phyloP scores from a whole-genome alignment of 2,113 vertebrate genomes.

The Pristiophorus japonicus region DNA sequence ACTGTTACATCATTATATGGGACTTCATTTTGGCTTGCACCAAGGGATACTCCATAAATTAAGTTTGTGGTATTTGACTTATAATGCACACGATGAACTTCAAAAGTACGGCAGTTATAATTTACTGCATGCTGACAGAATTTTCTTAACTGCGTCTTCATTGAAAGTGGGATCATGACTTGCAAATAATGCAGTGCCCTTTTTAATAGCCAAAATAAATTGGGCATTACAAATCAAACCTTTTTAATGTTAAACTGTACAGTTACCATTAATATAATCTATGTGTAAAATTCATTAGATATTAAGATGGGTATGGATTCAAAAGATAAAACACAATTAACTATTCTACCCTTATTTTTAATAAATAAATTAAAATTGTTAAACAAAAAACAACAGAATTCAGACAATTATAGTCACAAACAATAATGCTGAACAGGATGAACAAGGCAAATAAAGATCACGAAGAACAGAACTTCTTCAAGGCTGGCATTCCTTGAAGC shows the following conservation, averaged over 20 bases:
- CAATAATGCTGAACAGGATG: background rate
- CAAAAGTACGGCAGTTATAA: background rate
- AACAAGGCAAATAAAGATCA: background rate
- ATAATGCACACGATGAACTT: background rate
- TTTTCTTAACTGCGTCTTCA: background rate
- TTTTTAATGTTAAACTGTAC: constrained; percentile 6
- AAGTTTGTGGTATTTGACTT: constrained; percentile 2
- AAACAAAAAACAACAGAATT: background rate
- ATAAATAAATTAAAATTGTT: background rate
- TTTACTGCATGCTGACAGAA: constrained; percentile 14
- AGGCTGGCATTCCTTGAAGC: no score
- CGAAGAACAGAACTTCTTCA: background rate
- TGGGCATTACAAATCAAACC: background rate
- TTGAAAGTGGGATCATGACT: constrained; percentile 8
- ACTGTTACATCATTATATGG: background rate
- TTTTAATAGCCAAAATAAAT: background rate
- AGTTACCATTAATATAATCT: background rate
- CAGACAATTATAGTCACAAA: background rate
- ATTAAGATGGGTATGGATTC: background rate
- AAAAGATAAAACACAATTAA: background rate
- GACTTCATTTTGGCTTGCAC: background rate
- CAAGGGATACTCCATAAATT: background rate
- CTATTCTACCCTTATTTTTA: background rate
- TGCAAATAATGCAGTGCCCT: background rate
- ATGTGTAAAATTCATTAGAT: background rate